Evolutionary conservation across 2,113 vertebrate genomes (phyloP), one percentile per base, ranked within the genome.

Genomic region (Stigmatopora argus): DNA sequence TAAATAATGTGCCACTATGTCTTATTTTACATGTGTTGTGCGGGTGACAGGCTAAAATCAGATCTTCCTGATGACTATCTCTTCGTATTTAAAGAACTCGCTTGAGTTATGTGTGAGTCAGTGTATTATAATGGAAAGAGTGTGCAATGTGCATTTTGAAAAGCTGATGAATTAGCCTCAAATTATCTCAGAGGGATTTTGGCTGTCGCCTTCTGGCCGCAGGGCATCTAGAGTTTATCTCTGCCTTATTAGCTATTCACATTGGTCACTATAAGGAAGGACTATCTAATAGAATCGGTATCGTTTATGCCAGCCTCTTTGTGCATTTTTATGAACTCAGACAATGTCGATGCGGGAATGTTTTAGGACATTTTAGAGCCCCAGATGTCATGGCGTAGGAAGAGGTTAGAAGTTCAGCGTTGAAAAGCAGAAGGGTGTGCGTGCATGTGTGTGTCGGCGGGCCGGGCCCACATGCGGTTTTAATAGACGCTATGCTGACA

Each of bases 341-440:
- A 34, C 69, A 34, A 41, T 64, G 38, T 59, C 9, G 23, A 61
- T 46, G 47, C 44, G 61, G 34, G 69, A 26, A 19, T 3, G n/a
- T 56, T 21, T 3, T 55, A 13, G 46, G 53, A 26, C 66, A 64
- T 72, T 49, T 70, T 64, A 19, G 2, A 56, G 62, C 53, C 64
- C 64, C 58, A 65, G 49, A 78, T 79, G 73, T 81, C 64, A 60
- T 51, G 65, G 62, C 34, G 31, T 74, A 48, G 68, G 77, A 75
- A 77, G 69, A 73, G 85, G 88, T 87, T 83, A 86, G 88, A 88
- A 88, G 87, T 90, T 90, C 84, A 70, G 59, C 18, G 60, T 75
- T 64, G 48, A 76, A 81, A 62, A 68, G 73, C 66, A 62, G 58
- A 71, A 31, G 78, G 62, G 51, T 73, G 69, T 64, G 35, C 69